Base-by-base conservation (phyloP, 1,140 invertebrate genomes). In the Gryon sp. region DNA sequence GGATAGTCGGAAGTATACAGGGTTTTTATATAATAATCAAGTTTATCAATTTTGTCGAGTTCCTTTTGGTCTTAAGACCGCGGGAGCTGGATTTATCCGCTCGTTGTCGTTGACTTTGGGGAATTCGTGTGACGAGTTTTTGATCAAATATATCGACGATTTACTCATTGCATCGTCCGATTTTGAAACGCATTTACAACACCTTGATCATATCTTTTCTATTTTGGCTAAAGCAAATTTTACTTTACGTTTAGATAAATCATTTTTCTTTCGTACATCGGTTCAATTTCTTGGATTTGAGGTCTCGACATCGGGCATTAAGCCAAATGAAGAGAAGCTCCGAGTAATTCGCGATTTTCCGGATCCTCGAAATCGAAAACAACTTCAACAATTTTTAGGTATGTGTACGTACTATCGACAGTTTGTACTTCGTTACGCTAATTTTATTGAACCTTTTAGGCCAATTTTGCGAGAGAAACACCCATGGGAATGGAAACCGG, bases 251-350 rank as follows among this genome's bases (percentile, higher is more conserved):
- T 26, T 74, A 0, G 11, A 40, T 8, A 74, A 74, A 24, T 74
- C 48, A 2, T n/a, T 36, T 12, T 59, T 66, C 48, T 59, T 26
- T 12, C 4, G 26, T 14, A 11, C 15, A 9, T 8, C 19, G 2
- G 48, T 74, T 6, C 15, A 2, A 18, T 74, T 74, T 32, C n/a
- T 74, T 15, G 70, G 70, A 7, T 65, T 57, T 43, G 15, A 57
- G 11, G 22, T 74, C 14, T 16, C 14, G n/a, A 7, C 19, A 28
- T 5, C 19, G 0, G 62, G 62, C 4, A 28, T 65, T 7, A 5
- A 4, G 2, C 6, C n/a, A n/a, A n/a, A n/a, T n/a, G n/a, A n/a
- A n/a, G 36, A 52, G 11, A 48, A 30, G 8, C 9, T 52, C 7
- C 0, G 19, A 6, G 7, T 7, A 5, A 65, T 65, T 52, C 6